These are phyloP conservation scores for Cottoperca gobio DNA, from an alignment of 2,797 vertebrate species.

Conservation along the genomic window DNA sequence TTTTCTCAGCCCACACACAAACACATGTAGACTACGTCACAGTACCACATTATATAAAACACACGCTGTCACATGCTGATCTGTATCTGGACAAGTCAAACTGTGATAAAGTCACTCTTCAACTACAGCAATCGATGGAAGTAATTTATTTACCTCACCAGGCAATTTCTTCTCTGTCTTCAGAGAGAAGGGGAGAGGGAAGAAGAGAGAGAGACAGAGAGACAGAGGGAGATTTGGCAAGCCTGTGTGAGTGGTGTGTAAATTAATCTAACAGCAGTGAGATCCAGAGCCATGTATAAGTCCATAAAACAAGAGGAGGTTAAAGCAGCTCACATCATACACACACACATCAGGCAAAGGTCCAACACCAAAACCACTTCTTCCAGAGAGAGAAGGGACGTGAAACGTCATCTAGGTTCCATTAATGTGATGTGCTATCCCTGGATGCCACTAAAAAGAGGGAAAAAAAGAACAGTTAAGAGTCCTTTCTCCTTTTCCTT, in stretches of 20 bases:
- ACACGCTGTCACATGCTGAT: slow-evolving; percentile 81
- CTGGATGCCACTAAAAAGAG: slow-evolving; percentile 73
- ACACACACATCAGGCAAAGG: slow-evolving; percentile 76
- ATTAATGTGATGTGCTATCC: slow-evolving; percentile 77
- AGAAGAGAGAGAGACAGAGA: slow-evolving; percentile 44
- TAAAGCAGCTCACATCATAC: slow-evolving; percentile 79
- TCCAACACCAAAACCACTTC: slow-evolving; percentile 79
- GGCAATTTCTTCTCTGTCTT: slow-evolving; percentile 83
- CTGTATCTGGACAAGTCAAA: slow-evolving; percentile 85
- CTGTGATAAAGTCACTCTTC: slow-evolving; percentile 87
- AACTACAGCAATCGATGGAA: slow-evolving; percentile 86
- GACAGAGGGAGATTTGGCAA: slow-evolving; percentile 74
- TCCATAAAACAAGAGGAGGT: slow-evolving; percentile 86
- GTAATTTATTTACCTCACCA: slow-evolving; percentile 87
- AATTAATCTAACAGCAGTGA: slow-evolving; percentile 84
- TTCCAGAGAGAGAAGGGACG: slow-evolving; percentile 68
- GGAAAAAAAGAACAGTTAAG: slow-evolving; percentile 61
- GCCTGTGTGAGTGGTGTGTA: slow-evolving; percentile 79
- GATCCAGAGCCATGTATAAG: slow-evolving; percentile 80
- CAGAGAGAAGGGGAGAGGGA: slow-evolving; percentile 52
- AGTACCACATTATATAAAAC: slow-evolving; percentile 63
- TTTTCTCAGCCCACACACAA: slow-evolving; percentile 54
- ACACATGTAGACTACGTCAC: slow-evolving; percentile 26
- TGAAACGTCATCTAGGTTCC: slow-evolving; percentile 75
- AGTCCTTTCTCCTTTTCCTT: slow-evolving; percentile 63